A percentile compares a stretch with the other conserved stretches of the same genome.
These are phyloP conservation scores for Eugnorisma glareosa DNA, from an alignment of 2,888 invertebrate genomes.

Conservation along the genomic window DNA sequence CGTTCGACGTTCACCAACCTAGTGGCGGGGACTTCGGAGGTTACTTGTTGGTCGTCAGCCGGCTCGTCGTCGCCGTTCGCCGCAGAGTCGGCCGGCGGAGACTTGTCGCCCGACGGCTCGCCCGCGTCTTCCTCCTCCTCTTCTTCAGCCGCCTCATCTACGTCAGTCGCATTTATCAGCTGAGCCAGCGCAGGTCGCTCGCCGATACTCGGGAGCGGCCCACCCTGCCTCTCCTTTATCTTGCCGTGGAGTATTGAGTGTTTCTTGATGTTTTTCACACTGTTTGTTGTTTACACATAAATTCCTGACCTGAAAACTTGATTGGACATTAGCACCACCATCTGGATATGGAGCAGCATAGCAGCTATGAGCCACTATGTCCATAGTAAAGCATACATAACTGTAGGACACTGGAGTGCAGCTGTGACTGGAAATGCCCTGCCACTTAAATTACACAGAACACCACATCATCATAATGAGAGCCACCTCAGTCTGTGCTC, in stretches of 20 bases:
- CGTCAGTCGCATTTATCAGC: slow-evolving; percentile 82
- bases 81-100: slow-evolving; percentile 76
- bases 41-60: slow-evolving; percentile 83
- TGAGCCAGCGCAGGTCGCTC: slow-evolving; percentile 86
- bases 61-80: slow-evolving; percentile 76
- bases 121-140: slow-evolving; percentile 76
- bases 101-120: slow-evolving; percentile 77
- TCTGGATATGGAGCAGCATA: slow-evolving; percentile 79
- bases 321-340: slow-evolving; percentile 89
- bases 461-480: slow-evolving; percentile 60
- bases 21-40: slow-evolving; percentile 86
- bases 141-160: slow-evolving; percentile 86
- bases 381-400: slow-evolving; percentile 76
- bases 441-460: slow-evolving; percentile 63
- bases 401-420: slow-evolving; percentile 65
- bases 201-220: slow-evolving; percentile 79
- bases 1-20: slow-evolving; percentile 89
- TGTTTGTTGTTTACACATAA: slow-evolving; percentile 75
- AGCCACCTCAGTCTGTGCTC: slow-evolving; percentile 62
- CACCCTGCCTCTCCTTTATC: slow-evolving; percentile 80
- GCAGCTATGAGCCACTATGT: slow-evolving; percentile 75
- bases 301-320: slow-evolving; percentile 90
- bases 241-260: slow-evolving; percentile 59
- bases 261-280: slow-evolving; percentile 74
- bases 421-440: slow-evolving; percentile 64